Percentiles rank a stretch among this genome's conserved stretches.
phyloP scores from a whole-genome alignment of 2,888 invertebrate species.

The Drosophila conformis region DNA sequence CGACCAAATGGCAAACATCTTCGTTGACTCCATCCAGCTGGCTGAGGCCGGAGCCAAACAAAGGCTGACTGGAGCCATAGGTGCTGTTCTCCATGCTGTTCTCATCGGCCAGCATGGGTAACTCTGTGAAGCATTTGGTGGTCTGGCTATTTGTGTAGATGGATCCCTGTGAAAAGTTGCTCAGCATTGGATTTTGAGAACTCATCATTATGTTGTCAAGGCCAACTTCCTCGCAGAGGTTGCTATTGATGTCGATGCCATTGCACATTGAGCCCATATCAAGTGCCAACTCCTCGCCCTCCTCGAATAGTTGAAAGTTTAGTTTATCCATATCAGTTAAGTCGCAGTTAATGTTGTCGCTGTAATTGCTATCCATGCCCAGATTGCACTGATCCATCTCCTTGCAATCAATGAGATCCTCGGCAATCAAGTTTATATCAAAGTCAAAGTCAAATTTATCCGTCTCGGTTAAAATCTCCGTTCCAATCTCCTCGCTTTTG shows the following conservation, averaged over 20 bases:
- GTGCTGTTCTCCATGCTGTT: conserved; percentile 42
- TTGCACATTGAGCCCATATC: conserved; percentile 47
- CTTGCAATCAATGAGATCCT: conserved; percentile 62
- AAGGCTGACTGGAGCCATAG: conserved; percentile 49
- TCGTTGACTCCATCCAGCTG: conserved; percentile 26
- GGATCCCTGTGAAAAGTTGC: conserved; percentile 41
- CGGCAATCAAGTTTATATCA: conserved; percentile 82
- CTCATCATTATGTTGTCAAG: conserved; percentile 23
- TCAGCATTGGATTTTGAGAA: conserved; percentile 47
- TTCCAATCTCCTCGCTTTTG: conserved; percentile 65
- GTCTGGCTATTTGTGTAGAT: conserved; percentile 32
- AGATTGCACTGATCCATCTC: conserved; percentile 65
- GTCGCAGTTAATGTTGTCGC: conserved; percentile 44
- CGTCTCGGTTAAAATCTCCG: conserved; percentile 66
- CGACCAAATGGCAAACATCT: conserved; percentile 22
- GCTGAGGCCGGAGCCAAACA: conserved; percentile 55
- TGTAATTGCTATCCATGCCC: conserved; percentile 47
- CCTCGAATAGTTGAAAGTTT: conserved; percentile 9
- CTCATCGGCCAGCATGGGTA: conserved; percentile 49
- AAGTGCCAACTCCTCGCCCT: conserved; percentile 43
- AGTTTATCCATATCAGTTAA: conserved; percentile 31
- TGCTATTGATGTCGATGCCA: conserved; percentile 40
- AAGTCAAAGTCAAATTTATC: conserved; percentile 80
- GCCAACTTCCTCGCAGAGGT: conserved; percentile 10
- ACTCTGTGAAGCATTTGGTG: conserved; percentile 49